These are phyloP conservation scores for Stenopsyche tienmushanensis DNA, from an alignment of 1,140 invertebrate genomes.

Conservation along the genomic window DNA sequence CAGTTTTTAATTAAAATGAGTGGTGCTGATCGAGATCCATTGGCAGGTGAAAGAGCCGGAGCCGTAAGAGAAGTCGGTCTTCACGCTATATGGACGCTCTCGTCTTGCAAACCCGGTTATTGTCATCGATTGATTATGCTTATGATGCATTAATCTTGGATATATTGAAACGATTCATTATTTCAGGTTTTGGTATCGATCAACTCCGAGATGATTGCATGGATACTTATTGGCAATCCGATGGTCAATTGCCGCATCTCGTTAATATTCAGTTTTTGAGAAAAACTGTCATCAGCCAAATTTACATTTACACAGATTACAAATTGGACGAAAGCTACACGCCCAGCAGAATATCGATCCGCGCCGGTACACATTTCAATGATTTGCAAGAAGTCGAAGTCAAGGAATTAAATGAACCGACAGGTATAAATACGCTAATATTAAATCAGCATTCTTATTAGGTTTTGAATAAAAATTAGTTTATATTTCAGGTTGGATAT, in stretches of 20 bases:
- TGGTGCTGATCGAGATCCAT: slow-evolving; percentile 60
- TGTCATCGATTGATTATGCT: neutral
- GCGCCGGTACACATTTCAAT: slow-evolving; percentile 95
- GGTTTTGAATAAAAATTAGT: too few relatives aligned
- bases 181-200: slow-evolving; percentile 92
- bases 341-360: slow-evolving; percentile 91
- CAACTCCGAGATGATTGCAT: slow-evolving; percentile 92
- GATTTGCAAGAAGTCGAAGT: slow-evolving; percentile 97
- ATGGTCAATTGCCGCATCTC: slow-evolving; percentile 95
- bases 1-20: slow-evolving; percentile 32
- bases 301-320: slow-evolving; percentile 97
- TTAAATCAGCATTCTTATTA: slow-evolving; percentile 1
- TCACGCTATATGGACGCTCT: slow-evolving; percentile 97
- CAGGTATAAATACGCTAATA: slow-evolving; percentile 53
- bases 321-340: slow-evolving; percentile 99
- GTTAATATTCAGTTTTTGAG: slow-evolving; percentile 97
- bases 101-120: slow-evolving; percentile 94
- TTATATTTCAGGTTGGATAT: slow-evolving; percentile 80
- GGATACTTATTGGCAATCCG: slow-evolving; percentile 99
- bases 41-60: slow-evolving; percentile 71
- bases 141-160: slow-evolving; percentile 20
- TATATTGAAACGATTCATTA: slow-evolving; percentile 8
- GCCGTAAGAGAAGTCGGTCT: slow-evolving; percentile 90
- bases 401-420: slow-evolving; percentile 90
- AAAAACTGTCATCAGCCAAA: slow-evolving; percentile 93